Conservation (phyloP, 1,140 invertebrate genomes). For the Temnothorax curvispinosus region DNA sequence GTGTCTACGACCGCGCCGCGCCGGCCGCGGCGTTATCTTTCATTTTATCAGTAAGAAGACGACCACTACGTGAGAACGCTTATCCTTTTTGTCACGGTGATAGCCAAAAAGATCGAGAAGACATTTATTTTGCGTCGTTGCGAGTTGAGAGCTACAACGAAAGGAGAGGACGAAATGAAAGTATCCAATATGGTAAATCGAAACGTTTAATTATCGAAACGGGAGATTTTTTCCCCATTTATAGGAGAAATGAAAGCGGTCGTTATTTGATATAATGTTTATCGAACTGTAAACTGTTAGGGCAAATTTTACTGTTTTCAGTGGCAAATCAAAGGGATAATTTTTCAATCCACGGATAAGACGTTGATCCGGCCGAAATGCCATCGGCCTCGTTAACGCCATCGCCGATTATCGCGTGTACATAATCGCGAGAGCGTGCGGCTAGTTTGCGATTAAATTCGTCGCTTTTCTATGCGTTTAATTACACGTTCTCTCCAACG, state of each 20-base stretch:
- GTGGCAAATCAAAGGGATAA: neutral
- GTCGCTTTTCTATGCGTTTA: slow-evolving; percentile 49
- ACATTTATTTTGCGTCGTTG: neutral
- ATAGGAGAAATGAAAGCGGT: neutral
- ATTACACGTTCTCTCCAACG: slow-evolving; percentile 38
- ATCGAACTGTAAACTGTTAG: neutral
- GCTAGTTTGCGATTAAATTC: slow-evolving; percentile 37
- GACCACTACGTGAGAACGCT: neutral
- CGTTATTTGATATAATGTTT: slow-evolving; percentile 2
- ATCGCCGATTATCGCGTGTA: slow-evolving; percentile 28
- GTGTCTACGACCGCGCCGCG: too few relatives aligned
- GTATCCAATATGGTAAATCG: neutral
- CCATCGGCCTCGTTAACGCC: neutral
- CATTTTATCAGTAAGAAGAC: slow-evolving; percentile 1
- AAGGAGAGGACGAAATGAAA: neutral
- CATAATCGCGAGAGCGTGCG: slow-evolving; percentile 21
- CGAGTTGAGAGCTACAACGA: neutral
- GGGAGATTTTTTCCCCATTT: neutral
- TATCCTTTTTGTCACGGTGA: neutral
- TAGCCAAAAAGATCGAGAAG: neutral
- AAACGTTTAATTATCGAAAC: neutral
- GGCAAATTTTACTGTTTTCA: neutral
- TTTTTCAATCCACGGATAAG: neutral
- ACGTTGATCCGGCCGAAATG: neutral
- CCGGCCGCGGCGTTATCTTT: slow-evolving; percentile 4